phyloP scores from a whole-genome alignment of 1,140 invertebrate species.

The Bombus vancouverensis region DNA sequence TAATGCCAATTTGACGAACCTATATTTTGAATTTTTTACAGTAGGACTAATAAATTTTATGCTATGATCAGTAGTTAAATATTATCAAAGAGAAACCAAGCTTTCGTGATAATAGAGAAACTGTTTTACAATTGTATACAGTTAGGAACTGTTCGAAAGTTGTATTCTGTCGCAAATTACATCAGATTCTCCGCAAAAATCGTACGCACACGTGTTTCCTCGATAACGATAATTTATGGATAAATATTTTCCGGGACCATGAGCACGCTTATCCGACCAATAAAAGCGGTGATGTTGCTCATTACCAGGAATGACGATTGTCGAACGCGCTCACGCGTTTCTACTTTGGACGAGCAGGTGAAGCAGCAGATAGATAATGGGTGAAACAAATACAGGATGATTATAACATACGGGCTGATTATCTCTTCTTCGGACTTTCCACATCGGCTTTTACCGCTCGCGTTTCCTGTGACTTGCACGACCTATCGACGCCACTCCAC shows the following conservation, averaged over 20 bases:
- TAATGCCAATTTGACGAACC: no score
- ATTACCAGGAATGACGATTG: constrained; percentile 14
- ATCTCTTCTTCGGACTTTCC: constrained; percentile 78
- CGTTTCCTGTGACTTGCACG: constrained; percentile 57
- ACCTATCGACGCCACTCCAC: constrained; percentile 23
- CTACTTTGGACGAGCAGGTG: constrained; percentile 76
- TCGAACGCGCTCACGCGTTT: constrained; percentile 48
- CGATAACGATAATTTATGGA: constrained; percentile 6
- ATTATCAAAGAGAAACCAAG: not conserved
- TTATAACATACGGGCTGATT: constrained; percentile 81
- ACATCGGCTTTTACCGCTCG: constrained; percentile 72
- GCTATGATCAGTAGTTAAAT: not conserved
- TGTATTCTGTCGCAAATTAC: not conserved
- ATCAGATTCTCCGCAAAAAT: not conserved
- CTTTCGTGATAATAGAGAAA: not conserved
- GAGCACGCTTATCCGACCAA: constrained; percentile 11
- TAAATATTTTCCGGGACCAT: constrained; percentile 21
- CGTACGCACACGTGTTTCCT: not conserved
- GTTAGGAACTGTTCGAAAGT: not conserved
- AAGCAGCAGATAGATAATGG: constrained; percentile 76
- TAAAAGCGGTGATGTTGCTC: not conserved
- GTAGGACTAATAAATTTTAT: not conserved
- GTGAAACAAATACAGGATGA: constrained; percentile 79
- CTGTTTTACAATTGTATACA: not conserved
- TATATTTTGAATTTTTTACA: not conserved